Evolutionary conservation across 2,888 invertebrate genomes (phyloP).

Genomic region (Acrocyrtus sp.): DNA sequence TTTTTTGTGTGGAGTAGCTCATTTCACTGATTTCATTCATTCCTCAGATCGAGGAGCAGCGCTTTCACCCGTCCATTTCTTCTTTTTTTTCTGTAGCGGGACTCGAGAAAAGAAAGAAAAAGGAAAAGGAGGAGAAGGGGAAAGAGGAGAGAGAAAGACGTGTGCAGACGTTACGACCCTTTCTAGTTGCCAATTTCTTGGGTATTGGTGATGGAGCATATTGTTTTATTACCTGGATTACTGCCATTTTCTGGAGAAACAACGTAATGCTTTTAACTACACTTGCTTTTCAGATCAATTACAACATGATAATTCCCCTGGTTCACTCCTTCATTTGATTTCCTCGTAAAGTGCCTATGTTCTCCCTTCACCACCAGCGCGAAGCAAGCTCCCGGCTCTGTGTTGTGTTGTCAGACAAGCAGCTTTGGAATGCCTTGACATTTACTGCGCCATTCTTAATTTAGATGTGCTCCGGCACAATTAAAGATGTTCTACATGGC

Average conservation of each 20-base stretch:
- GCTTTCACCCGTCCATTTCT: too few species aligned
- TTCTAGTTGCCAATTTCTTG: constrained; percentile 34
- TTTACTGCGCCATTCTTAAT: neutral
- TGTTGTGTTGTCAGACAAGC: neutral
- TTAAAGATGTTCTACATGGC: too few species aligned
- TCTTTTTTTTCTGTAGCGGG: too few species aligned
- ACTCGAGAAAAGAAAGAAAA: too few species aligned
- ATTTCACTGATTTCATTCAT: neutral
- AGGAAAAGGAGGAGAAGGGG: neutral
- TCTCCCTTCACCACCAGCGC: neutral
- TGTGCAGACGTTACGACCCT: constrained; percentile 7
- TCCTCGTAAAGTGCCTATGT: neutral
- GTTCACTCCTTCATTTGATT: neutral
- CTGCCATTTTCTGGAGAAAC: constrained; percentile 47
- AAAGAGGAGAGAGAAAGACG: neutral
- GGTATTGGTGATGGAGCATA: constrained; percentile 36
- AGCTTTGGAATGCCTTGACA: neutral
- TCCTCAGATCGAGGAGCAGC: neutral
- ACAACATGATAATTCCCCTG: constrained; percentile 29
- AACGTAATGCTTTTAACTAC: constrained; percentile 53
- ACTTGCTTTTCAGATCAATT: constrained; percentile 50
- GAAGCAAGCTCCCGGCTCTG: neutral
- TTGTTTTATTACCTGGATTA: constrained; percentile 53
- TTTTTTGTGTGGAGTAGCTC: neutral
- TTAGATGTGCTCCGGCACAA: neutral